A percentile compares a stretch with the other conserved stretches of the same genome.
These are phyloP conservation scores for Euproctis similis DNA, from an alignment of 2,888 invertebrate species.

Conservation along the genomic window DNA sequence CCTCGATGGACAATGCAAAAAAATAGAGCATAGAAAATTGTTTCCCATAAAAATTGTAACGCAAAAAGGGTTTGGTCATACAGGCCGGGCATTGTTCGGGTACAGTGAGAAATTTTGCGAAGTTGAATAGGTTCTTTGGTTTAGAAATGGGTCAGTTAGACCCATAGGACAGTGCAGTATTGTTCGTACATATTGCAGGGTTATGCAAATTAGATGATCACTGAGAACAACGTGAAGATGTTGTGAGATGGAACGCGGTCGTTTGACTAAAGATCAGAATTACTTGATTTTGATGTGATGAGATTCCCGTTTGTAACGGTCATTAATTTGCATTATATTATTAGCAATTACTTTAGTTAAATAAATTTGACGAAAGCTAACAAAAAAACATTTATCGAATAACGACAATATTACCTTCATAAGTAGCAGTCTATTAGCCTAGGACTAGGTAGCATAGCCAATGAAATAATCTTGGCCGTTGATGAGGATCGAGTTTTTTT, in stretches of 20 bases:
- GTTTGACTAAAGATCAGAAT: constrained; percentile 8
- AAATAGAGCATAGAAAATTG: constrained; percentile 66
- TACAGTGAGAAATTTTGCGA: constrained; percentile 69
- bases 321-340: too few relatives aligned
- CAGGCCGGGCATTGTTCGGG: constrained; percentile 45
- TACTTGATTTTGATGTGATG: neutral
- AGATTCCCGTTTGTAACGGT: constrained; percentile 16
- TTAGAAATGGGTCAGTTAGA: constrained; percentile 66
- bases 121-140: constrained; percentile 43
- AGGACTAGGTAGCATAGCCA: too few relatives aligned
- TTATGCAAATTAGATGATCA: constrained; percentile 57
- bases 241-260: constrained; percentile 35
- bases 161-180: constrained; percentile 44
- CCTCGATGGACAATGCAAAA: constrained; percentile 69
- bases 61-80: constrained; percentile 62
- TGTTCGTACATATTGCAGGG: constrained; percentile 53
- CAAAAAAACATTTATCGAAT: too few relatives aligned
- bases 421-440: too few relatives aligned
- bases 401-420: too few relatives aligned
- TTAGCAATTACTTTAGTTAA: too few relatives aligned
- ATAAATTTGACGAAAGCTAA: too few relatives aligned
- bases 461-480: too few relatives aligned
- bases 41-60: constrained; percentile 70
- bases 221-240: constrained; percentile 41
- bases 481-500: too few relatives aligned